Conservation (phyloP, 2,888 invertebrate genomes). For the Exocentrus adspersus region DNA sequence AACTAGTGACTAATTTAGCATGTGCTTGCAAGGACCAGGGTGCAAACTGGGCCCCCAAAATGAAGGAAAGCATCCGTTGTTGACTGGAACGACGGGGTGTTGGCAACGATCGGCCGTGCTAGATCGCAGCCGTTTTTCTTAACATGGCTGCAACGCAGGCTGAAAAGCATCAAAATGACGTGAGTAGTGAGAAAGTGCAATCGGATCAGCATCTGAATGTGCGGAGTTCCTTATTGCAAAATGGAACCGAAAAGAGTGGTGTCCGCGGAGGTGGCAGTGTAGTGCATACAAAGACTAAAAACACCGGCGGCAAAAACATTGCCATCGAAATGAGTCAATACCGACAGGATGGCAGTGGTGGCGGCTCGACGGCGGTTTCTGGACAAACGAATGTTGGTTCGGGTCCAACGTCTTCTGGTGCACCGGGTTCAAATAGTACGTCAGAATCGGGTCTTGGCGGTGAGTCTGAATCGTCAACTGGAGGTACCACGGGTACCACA, state of each 20-base stretch:
- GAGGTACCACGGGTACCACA: conserved; percentile 62
- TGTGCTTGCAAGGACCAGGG: conserved; percentile 64
- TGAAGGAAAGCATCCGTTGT: conserved; percentile 62
- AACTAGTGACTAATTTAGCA: conserved; percentile 61
- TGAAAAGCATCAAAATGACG: conserved; percentile 84
- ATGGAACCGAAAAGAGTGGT: conserved; percentile 81
- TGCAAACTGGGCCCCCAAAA: conserved; percentile 61
- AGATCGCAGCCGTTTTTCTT: conserved; percentile 64
- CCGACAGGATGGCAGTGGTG: conserved; percentile 72
- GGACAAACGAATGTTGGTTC: conserved; percentile 51
- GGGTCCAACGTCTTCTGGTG: conserved; percentile 48
- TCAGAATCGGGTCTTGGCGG: conserved; percentile 38
- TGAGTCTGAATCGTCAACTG: conserved; percentile 46
- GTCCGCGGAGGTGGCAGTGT: conserved; percentile 70
- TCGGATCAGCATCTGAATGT: conserved; percentile 74
- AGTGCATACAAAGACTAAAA: conserved; percentile 73
- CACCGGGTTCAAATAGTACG: conserved; percentile 44
- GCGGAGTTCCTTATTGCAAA: conserved; percentile 77
- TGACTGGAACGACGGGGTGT: conserved; percentile 69
- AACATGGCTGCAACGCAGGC: conserved; percentile 89
- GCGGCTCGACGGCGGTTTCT: conserved; percentile 60
- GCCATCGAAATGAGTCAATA: conserved; percentile 74
- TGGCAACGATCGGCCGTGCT: conserved; percentile 67
- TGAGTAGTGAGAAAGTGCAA: conserved; percentile 72
- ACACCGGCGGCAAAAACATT: conserved; percentile 69